Percentiles rank a stretch among this genome's conserved stretches.
Evolutionary conservation across 2,888 invertebrate species (phyloP).

Genomic region (Caenorhabditis sp.): DNA sequence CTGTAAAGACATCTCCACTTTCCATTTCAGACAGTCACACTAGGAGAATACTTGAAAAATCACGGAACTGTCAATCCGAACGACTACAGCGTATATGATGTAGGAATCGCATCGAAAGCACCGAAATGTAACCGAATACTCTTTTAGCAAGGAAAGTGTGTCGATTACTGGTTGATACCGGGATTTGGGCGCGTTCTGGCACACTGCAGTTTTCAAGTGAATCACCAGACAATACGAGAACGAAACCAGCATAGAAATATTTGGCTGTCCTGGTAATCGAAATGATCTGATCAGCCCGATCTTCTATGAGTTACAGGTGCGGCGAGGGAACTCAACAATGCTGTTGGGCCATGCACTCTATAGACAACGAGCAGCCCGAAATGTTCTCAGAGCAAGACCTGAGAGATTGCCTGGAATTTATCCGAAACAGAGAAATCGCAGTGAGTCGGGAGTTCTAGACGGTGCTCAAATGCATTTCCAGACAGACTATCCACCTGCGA

Average conservation of each 20-base stretch:
- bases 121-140: neutral
- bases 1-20: no score
- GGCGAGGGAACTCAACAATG: conserved; percentile 1
- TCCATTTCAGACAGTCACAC: no score
- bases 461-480: no score
- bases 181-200: conserved; percentile 31
- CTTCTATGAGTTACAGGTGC: neutral
- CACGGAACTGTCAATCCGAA: no score
- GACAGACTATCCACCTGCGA: no score
- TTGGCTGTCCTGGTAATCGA: no score
- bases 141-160: no score
- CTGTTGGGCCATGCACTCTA: conserved; percentile 8
- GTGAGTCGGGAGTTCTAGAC: neutral
- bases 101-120: neutral
- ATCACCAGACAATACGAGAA: neutral
- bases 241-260: no score
- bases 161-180: neutral
- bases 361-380: neutral
- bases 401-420: neutral
- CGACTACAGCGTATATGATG: no score
- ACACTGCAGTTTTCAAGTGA: neutral
- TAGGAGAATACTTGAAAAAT: no score
- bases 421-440: neutral
- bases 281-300: neutral
- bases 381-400: neutral